phyloP scores from a whole-genome alignment of 1,140 invertebrate species.

The Ooceraea biroi region DNA sequence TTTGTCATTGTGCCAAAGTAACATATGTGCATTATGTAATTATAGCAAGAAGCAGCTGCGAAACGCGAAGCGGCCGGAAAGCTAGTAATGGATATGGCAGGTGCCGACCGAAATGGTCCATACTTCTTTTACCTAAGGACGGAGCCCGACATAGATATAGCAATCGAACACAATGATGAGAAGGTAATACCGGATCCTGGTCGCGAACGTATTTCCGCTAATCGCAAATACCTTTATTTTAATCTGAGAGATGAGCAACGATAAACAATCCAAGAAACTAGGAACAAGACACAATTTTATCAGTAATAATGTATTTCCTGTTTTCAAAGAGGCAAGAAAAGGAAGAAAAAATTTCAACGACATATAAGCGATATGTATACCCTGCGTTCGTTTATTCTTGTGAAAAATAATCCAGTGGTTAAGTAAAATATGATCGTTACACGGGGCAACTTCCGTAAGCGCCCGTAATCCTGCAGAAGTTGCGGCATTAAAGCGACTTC shows the following conservation, averaged over 20 bases:
- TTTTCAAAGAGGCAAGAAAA: not conserved
- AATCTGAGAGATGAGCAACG: constrained; percentile 75
- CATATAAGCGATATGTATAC: not conserved
- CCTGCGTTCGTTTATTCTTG: not conserved
- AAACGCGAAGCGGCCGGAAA: constrained; percentile 13
- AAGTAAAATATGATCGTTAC: constrained; percentile 31
- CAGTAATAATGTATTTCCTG: not conserved
- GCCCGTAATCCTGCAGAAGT: constrained; percentile 37
- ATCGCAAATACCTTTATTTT: constrained; percentile 72
- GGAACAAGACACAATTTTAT: not conserved
- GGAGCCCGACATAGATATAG: constrained; percentile 72
- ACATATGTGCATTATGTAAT: not conserved
- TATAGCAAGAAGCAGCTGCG: not conserved
- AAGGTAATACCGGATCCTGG: constrained; percentile 64
- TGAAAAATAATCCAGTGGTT: constrained; percentile 9
- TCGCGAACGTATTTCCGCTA: constrained; percentile 69
- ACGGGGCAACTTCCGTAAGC: constrained; percentile 20
- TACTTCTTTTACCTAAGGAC: constrained; percentile 71
- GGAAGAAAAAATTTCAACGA: not conserved
- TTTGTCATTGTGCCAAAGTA: not conserved
- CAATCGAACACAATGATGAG: constrained; percentile 71
- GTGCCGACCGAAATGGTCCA: constrained; percentile 42
- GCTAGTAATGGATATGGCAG: constrained; percentile 7
- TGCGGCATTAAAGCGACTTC: constrained; percentile 49
- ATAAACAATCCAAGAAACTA: constrained; percentile 40